Evolutionary conservation across 2,113 vertebrate species (phyloP).

Genomic region (Sceloporus tristichus): DNA sequence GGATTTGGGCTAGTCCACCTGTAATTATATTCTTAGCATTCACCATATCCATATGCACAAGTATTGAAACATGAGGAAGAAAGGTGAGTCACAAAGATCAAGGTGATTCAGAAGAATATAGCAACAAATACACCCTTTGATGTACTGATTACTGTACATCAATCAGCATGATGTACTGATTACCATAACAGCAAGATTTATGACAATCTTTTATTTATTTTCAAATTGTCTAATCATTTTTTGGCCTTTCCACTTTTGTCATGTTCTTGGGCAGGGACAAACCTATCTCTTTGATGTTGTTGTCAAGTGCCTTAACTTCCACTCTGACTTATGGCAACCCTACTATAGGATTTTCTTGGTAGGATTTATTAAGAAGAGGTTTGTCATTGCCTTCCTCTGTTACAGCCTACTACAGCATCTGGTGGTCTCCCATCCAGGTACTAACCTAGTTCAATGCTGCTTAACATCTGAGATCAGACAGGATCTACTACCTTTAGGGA

Average conservation of each 20-base stretch:
- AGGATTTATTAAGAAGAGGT: too few relatives aligned
- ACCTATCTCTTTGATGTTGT: background rate
- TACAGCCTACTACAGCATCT: too few relatives aligned
- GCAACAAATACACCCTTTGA: slow-evolving; percentile 7
- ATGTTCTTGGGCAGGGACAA: background rate
- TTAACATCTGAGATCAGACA: background rate
- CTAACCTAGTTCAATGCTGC: too few relatives aligned
- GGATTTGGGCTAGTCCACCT: background rate
- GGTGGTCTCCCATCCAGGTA: too few relatives aligned
- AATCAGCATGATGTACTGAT: slow-evolving; percentile 2
- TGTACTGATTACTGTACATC: background rate
- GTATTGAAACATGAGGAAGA: slow-evolving; percentile 3
- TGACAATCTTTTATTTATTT: slow-evolving; percentile 11
- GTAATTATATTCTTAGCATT: background rate
- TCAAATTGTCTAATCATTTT: slow-evolving; percentile 12
- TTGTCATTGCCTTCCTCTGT: too few relatives aligned
- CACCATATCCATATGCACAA: background rate
- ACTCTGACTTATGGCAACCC: too few relatives aligned
- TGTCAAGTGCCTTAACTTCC: background rate
- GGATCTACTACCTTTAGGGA: too few relatives aligned
- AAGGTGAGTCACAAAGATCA: background rate
- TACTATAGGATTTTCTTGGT: too few relatives aligned
- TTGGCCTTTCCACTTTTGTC: background rate
- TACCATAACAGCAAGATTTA: slow-evolving; percentile 28
- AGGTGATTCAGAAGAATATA: slow-evolving; percentile 20